Evolutionary conservation across 1,140 invertebrate species (phyloP), one percentile per base, ranked within the genome.

Genomic region (Whitmania pigra): DNA sequence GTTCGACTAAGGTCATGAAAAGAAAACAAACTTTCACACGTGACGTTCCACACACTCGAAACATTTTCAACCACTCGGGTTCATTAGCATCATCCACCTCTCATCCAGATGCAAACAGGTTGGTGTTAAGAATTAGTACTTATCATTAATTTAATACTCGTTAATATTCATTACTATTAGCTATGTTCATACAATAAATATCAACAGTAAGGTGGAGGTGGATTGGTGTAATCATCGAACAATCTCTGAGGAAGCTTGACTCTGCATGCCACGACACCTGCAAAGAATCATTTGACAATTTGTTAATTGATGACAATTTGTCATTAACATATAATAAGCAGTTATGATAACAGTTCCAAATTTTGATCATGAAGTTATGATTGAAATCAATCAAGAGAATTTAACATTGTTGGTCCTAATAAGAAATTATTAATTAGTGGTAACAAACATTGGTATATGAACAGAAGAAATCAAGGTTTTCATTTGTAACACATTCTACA

Each of bases 191-290:
- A 49, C 15, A 17, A 49, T 11, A 49, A 49, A 11, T 49, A 49
- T 49, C 43, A 49, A 49, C 43, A 49, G 20, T 25, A 63, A 31
- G 29, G 57, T 22, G 57, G 57, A 31, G 29, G 57, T 4, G 57
- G 57, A 17, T 63, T 63, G 29, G 57, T 60, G 29, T 53, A 66
- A 22, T 57, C 71, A 25, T 66, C 71, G 27, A 57, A 60, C 27
- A 71, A 43, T 29, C 71, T 29, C 57, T 73, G 63, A 13, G 73
- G 73, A 40, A 74, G 66, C 43, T 74, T 72, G 40, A 72, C 49
- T 29, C 71, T 53, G 27, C 70, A 72, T 17, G 73, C 73, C 53
- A 74, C 73, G 66, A 74, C 70, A 63, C 57, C 57, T 63, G 57
- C 6, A 63, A 63, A n/a, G 29, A 63, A 63, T 15, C 11, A 11